Conservation (phyloP, 2,113 vertebrate species). For the Lota lota region DNA sequence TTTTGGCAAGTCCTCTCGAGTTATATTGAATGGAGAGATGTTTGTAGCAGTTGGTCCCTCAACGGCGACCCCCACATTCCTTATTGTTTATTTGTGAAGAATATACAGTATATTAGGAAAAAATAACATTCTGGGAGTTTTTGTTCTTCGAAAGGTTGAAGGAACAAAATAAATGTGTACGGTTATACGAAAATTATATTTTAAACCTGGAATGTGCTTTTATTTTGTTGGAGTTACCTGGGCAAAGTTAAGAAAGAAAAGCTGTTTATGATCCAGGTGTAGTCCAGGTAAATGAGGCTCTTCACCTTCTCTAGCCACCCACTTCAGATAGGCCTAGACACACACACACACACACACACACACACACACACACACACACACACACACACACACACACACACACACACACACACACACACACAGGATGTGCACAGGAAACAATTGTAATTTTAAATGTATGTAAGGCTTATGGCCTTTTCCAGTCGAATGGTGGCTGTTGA, state of each 20-base stretch:
- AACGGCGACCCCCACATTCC: no score
- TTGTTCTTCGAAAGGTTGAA: background rate
- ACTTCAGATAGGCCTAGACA: conserved; percentile 88
- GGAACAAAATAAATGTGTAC: background rate
- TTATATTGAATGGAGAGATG: background rate
- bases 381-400: conserved; percentile 4
- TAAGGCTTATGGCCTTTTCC: background rate
- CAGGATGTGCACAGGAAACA: background rate
- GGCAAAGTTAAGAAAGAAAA: conserved; percentile 96
- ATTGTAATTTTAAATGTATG: background rate
- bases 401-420: conserved; percentile 3
- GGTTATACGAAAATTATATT: no score
- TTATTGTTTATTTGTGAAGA: no score
- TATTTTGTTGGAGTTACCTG: conserved; percentile 76
- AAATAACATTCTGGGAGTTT: conserved; percentile 4
- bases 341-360: conserved; percentile 24
- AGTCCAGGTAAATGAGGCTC: conserved; percentile 86
- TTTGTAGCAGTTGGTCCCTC: no score
- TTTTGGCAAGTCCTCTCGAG: conserved; percentile 21
- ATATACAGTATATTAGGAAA: background rate
- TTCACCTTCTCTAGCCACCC: conserved; percentile 82
- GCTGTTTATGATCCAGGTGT: conserved; percentile 86
- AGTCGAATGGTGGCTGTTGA: background rate
- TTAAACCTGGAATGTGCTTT: background rate
- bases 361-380: conserved; percentile 17